Percentiles rank a stretch among this genome's conserved stretches.
These are phyloP conservation scores for Pongo abelii DNA, from an alignment of 2,113 vertebrate genomes.

Conservation along the genomic window DNA sequence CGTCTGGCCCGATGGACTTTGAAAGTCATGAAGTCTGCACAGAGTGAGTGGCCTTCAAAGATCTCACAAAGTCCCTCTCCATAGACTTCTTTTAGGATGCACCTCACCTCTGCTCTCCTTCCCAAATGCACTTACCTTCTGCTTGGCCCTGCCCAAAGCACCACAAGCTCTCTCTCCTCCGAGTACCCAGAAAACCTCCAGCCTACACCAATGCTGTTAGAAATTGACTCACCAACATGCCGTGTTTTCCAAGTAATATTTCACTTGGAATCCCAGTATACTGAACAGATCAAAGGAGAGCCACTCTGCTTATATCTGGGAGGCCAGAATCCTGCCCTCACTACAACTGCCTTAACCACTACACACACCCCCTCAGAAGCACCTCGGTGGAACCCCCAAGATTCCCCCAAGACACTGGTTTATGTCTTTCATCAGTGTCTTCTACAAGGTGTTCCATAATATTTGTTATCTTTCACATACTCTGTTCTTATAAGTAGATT, in stretches of 20 bases:
- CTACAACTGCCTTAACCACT: neutral
- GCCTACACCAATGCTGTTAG: neutral
- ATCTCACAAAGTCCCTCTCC: neutral
- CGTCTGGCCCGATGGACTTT: neutral
- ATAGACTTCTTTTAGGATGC: neutral
- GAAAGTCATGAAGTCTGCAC: neutral
- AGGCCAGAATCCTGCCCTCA: neutral
- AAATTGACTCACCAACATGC: neutral
- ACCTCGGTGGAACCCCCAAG: neutral
- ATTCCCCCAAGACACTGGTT: neutral
- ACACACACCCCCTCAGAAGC: neutral
- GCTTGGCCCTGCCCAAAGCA: neutral
- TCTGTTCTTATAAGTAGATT: neutral
- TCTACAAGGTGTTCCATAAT: neutral
- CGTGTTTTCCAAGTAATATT: neutral
- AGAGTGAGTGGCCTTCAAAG: neutral
- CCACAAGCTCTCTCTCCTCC: fast-evolving
- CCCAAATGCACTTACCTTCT: neutral
- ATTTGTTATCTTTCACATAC: neutral
- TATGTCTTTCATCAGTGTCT: neutral
- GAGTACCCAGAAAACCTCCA: neutral
- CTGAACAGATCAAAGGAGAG: neutral
- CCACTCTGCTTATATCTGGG: neutral
- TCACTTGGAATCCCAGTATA: neutral
- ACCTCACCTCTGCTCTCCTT: neutral